Percentiles rank a stretch among this genome's conserved stretches.
phyloP scores from a whole-genome alignment of 2,797 vertebrate species.

The Galago senegalensis region DNA sequence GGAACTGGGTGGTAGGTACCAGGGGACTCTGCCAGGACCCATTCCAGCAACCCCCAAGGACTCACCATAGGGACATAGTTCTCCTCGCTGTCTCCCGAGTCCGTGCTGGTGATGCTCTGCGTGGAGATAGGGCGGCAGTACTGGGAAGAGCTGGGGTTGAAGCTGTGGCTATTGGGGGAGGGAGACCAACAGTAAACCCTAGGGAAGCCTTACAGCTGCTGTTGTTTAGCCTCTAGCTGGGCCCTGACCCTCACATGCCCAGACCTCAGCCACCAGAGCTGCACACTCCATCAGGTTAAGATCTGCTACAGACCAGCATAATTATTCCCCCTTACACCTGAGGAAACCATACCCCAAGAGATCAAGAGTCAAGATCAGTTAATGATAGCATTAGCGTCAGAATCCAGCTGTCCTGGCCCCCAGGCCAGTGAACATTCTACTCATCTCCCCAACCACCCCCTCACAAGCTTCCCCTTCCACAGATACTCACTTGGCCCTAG shows the following conservation, averaged over 20 bases:
- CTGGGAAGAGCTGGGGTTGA: slow-evolving; percentile 95
- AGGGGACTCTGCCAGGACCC: background rate
- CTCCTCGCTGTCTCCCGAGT: slow-evolving; percentile 99
- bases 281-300: background rate
- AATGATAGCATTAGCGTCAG: background rate
- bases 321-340: background rate
- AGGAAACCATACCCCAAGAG: background rate
- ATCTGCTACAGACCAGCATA: background rate
- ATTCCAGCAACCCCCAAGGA: rapidly evolving
- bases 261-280: background rate
- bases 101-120: slow-evolving; percentile 99
- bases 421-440: background rate
- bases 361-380: background rate
- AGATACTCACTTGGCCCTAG: slow-evolving; percentile 95
- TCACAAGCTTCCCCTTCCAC: background rate
- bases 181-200: background rate
- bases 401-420: background rate
- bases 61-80: slow-evolving; percentile 99
- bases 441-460: background rate
- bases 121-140: slow-evolving; percentile 98
- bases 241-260: background rate
- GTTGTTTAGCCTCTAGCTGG: background rate
- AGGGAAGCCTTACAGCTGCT: background rate
- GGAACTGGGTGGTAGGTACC: background rate
- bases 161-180: slow-evolving; percentile 90